Conservation (phyloP, 2,797 vertebrate genomes). For the Sternarchorhynchus goeldii region DNA sequence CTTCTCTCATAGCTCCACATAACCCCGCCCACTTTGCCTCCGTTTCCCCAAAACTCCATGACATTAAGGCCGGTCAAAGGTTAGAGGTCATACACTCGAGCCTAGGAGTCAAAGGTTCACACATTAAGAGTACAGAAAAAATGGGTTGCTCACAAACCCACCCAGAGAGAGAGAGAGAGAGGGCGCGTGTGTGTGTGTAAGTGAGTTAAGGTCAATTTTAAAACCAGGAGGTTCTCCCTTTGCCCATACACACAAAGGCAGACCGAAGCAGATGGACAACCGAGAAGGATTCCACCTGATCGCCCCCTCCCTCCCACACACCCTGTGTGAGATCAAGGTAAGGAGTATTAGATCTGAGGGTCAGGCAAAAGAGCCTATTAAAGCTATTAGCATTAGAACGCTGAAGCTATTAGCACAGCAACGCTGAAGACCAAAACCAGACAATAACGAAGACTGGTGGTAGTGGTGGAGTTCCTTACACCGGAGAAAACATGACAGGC, state of each 20-base stretch:
- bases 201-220: slow-evolving; percentile 48
- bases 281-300: not conserved
- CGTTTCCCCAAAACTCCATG: slow-evolving; percentile 43
- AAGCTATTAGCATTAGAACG: slow-evolving; percentile 74
- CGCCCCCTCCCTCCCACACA: not conserved
- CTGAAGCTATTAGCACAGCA: slow-evolving; percentile 61
- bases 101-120: slow-evolving; percentile 68
- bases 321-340: slow-evolving; percentile 21
- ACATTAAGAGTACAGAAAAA: slow-evolving; percentile 34
- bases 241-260: not conserved
- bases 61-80: slow-evolving; percentile 74
- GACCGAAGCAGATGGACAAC: not conserved
- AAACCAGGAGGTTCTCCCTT: not conserved
- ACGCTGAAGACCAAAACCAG: slow-evolving; percentile 60
- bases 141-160: slow-evolving; percentile 57
- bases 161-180: slow-evolving; percentile 52
- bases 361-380: slow-evolving; percentile 64
- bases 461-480: not conserved
- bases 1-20: slow-evolving; percentile 53
- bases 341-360: slow-evolving; percentile 44
- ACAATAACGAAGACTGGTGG: slow-evolving; percentile 43
- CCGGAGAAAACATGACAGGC: slow-evolving; percentile 42
- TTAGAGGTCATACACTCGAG: slow-evolving; percentile 77
- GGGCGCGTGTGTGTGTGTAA: no score
- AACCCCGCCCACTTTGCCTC: slow-evolving; percentile 54